These are phyloP conservation scores for Drosophila mettleri DNA, from an alignment of 2,888 invertebrate genomes.

Conservation along the genomic window DNA sequence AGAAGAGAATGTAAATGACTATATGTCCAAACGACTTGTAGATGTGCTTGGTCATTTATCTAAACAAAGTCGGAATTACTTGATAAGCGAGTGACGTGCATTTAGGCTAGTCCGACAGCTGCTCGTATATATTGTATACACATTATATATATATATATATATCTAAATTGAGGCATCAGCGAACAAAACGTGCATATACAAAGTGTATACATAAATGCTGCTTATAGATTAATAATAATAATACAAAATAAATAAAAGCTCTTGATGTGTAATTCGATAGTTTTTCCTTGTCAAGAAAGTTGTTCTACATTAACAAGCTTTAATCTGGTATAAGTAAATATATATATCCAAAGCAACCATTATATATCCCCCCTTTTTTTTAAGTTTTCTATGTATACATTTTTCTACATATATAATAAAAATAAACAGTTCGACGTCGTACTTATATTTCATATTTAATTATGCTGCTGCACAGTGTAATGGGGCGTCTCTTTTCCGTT, in stretches of 20 bases:
- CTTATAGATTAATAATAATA: no score
- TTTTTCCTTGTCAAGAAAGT: no score
- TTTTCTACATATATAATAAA: no score
- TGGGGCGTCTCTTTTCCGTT: slow-evolving; percentile 10
- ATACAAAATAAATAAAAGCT: no score
- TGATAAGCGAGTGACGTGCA: neutral
- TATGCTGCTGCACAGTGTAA: slow-evolving; percentile 29
- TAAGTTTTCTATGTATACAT: no score
- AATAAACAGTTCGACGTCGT: neutral
- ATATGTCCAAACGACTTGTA: neutral
- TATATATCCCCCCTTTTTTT: neutral
- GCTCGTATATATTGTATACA: neutral
- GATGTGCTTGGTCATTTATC: neutral
- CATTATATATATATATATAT: no score
- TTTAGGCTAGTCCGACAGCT: neutral
- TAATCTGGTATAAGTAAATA: neutral
- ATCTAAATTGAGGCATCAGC: no score
- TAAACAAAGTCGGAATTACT: neutral
- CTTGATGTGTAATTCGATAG: neutral
- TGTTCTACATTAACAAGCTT: neutral
- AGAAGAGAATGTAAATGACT: neutral
- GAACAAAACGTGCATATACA: no score
- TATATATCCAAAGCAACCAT: neutral
- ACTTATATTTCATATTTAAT: neutral
- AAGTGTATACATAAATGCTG: no score